Evolutionary conservation across 2,888 invertebrate genomes (phyloP).

Genomic region (Torymus auratus): DNA sequence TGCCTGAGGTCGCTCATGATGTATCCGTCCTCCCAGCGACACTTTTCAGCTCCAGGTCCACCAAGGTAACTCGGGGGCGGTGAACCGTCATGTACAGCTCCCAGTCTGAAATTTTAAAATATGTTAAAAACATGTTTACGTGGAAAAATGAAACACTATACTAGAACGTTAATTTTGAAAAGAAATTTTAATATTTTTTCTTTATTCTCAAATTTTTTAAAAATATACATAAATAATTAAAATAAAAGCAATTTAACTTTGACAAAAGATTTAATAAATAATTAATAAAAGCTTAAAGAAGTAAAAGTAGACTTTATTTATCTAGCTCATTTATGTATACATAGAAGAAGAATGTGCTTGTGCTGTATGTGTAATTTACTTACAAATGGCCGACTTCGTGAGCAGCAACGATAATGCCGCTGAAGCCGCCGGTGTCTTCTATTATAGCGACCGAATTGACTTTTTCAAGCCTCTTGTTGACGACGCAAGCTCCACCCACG

Average conservation of each 20-base stretch:
- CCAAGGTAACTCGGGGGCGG: conserved; percentile 96
- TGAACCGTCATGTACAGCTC: conserved; percentile 97
- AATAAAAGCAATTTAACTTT: too few relatives aligned
- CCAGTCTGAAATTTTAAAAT: conserved; percentile 81
- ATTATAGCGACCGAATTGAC: conserved; percentile 97
- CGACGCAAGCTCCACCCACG: conserved; percentile 96
- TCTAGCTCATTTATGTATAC: neutral
- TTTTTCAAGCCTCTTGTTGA: conserved; percentile 95
- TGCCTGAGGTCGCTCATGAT: conserved; percentile 97
- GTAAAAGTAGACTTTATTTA: too few relatives aligned
- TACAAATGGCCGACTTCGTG: conserved; percentile 98
- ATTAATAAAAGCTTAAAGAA: too few relatives aligned
- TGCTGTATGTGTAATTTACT: conserved; percentile 76
- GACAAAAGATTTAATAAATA: too few relatives aligned
- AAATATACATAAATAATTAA: too few relatives aligned
- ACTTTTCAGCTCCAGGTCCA: conserved; percentile 95
- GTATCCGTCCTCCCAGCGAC: conserved; percentile 96
- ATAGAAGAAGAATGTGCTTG: neutral
- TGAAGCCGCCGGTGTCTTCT: conserved; percentile 97
- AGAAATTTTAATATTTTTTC: too few relatives aligned
- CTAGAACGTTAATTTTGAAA: too few relatives aligned
- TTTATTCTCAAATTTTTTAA: too few relatives aligned
- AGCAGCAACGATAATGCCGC: conserved; percentile 96
- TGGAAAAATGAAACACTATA: too few relatives aligned
- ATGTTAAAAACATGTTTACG: too few relatives aligned